These are phyloP conservation scores for Aphis craccivora DNA, from an alignment of 1,140 invertebrate species.

Conservation along the genomic window DNA sequence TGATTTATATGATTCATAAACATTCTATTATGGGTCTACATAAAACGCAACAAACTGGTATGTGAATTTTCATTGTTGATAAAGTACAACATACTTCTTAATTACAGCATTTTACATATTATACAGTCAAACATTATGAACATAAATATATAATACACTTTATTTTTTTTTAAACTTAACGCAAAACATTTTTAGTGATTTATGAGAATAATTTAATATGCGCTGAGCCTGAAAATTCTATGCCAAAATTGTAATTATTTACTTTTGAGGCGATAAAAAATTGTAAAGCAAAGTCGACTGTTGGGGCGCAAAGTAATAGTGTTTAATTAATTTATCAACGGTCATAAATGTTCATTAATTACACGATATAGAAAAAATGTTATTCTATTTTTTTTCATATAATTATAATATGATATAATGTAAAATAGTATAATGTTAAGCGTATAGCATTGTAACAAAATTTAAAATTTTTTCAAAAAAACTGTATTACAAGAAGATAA, in stretches of 20 bases:
- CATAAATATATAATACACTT: no score
- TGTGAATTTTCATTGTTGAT: slow-evolving; percentile 4
- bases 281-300: not conserved
- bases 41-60: not conserved
- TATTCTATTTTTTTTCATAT: not conserved
- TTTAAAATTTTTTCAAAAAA: not conserved
- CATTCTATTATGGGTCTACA: not conserved
- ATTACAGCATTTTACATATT: not conserved
- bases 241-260: not conserved
- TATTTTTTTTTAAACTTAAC: not conserved
- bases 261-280: not conserved
- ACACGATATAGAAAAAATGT: not conserved
- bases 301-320: not conserved
- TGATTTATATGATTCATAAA: slow-evolving; percentile 19
- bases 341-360: slow-evolving; percentile 5
- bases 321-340: not conserved
- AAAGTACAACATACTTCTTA: not conserved
- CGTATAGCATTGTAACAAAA: not conserved
- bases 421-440: not conserved
- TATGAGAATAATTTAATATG: slow-evolving; percentile 35
- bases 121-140: not conserved
- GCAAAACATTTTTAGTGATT: not conserved
- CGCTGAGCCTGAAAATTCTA: not conserved
- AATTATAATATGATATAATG: not conserved
- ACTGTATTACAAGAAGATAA: not conserved